These are phyloP conservation scores for silkworm (Bombyx mori) DNA, from an alignment of 1,140 invertebrate species.

Conservation along the genomic window ASM3026992v2 NC_085127.1:6074501-6075000, in stretches of 20 bases:
- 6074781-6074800: constrained; percentile 10
- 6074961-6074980: constrained; percentile 36
- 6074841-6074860: neutral
- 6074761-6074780: constrained; percentile 22
- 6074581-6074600: constrained; percentile 41
- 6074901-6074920: too few species aligned
- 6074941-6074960: constrained; percentile 38
- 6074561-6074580: constrained; percentile 7
- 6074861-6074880: constrained; percentile 4
- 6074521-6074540: constrained; percentile 49
- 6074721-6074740: constrained; percentile 44
- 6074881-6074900: neutral
- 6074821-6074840: constrained; percentile 1
- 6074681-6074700: constrained; percentile 23
- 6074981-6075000: constrained; percentile 57
- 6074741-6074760: constrained; percentile 49
- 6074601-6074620: neutral
- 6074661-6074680: too few species aligned
- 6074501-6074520: constrained; percentile 30
- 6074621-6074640: neutral
- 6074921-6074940: neutral
- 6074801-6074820: constrained; percentile 8
- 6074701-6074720: constrained; percentile 41
- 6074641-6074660: too few species aligned
- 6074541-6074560: constrained; percentile 31